Base-by-base conservation (phyloP, 2,113 vertebrate genomes). In the Gracilinanus agilis region DNA sequence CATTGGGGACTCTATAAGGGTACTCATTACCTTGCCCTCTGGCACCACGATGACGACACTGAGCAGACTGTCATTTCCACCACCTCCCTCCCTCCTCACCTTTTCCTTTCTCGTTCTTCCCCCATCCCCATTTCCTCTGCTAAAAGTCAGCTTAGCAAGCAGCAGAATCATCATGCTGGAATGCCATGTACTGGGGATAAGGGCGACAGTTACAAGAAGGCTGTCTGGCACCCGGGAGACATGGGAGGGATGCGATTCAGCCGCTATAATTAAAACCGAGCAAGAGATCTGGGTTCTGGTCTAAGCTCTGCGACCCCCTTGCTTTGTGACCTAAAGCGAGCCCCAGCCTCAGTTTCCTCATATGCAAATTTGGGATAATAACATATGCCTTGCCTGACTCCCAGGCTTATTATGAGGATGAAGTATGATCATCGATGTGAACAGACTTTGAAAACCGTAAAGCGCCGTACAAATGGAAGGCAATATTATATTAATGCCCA, bases 91-190 rank as follows among this genome's bases (percentile, higher is more conserved):
- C 67, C 67, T 11, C n/a, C 67, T 40, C 16, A 8, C 40, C n/a
- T 40, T n/a, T 83, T 83, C 67, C n/a, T 83, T n/a, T 21, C 67
- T 83, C n/a, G 21, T 83, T 7, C 67, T 10, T n/a, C 67, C 27
- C 34, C n/a, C 34, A 40, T 16, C 67, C n/a, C 34, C 40, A 83
- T 40, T 23, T 83, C 16, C 19, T 83, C 67, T 83, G 67, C n/a
- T 83, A 83, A 83, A 83, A 83, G n/a, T 83, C 67, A 83, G n/a
- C 67, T 75, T 93, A 90, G 96, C 95, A 93, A 95, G 95, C 75
- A 27, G 90, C 92, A 93, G 94, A 88, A 53, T 9, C 44, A 67
- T 90, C 94, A 94, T n/a, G 90, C 89, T 92, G 93, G 89, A 56
- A 83, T 83, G 67, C 67, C 19, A 40, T 40, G 61, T n/a, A 75